These are phyloP conservation scores for Blastobasis lacticolella DNA, from an alignment of 2,888 invertebrate species.

Conservation along the genomic window DNA sequence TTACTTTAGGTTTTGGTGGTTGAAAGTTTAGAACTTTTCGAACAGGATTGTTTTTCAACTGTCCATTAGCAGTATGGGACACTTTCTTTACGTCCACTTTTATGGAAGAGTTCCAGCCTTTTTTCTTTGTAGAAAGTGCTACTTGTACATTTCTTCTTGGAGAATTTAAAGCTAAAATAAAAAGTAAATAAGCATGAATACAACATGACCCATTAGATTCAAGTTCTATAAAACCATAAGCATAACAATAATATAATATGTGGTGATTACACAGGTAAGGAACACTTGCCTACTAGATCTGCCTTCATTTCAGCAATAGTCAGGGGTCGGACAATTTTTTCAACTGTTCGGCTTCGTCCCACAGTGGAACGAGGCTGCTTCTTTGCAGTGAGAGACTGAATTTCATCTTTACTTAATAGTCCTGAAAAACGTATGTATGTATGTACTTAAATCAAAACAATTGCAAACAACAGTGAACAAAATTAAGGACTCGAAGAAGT, in stretches of 20 bases:
- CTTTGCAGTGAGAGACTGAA: constrained; percentile 33
- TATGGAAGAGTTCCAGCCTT: constrained; percentile 58
- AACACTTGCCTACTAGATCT: constrained; percentile 32
- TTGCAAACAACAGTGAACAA: not conserved
- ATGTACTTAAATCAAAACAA: too few relatives aligned
- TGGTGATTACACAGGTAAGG: not conserved
- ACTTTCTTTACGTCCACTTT: constrained; percentile 47
- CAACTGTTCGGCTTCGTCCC: constrained; percentile 31
- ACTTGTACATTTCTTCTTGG: constrained; percentile 24
- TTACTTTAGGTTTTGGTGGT: constrained; percentile 34
- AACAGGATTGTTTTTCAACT: constrained; percentile 40
- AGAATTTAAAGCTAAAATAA: constrained; percentile 33
- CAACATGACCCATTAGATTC: too few relatives aligned
- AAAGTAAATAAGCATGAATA: not conserved
- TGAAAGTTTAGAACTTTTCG: constrained; percentile 59
- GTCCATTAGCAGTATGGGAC: constrained; percentile 41
- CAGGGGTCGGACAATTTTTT: constrained; percentile 39
- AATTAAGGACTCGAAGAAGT: too few relatives aligned
- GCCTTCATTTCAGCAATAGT: constrained; percentile 51
- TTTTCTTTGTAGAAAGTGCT: constrained; percentile 34
- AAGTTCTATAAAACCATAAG: not conserved
- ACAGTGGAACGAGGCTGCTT: constrained; percentile 37
- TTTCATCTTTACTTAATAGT: constrained; percentile 37
- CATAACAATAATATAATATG: not conserved
- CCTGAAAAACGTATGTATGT: constrained; percentile 24